A percentile compares a stretch with the other conserved stretches of the same genome.
These are phyloP conservation scores for Troides helena DNA, from an alignment of 2,888 invertebrate species.

Conservation along the genomic window DNA sequence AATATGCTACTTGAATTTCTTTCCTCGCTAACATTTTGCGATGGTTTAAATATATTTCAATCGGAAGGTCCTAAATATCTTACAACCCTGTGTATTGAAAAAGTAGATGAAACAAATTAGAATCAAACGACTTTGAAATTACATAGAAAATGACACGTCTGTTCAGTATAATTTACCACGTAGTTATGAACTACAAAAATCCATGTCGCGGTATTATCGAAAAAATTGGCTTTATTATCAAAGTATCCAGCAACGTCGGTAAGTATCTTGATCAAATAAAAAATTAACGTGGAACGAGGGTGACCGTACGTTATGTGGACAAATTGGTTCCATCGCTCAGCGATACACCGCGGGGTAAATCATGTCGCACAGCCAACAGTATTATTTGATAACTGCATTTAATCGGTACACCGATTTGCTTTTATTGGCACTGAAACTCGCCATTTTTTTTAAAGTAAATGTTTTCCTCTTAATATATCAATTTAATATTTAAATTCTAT, in stretches of 20 bases:
- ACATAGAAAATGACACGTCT: slow-evolving; percentile 68
- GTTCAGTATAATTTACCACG: slow-evolving; percentile 61
- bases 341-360: slow-evolving; percentile 43
- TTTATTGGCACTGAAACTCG: slow-evolving; percentile 5
- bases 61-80: not conserved
- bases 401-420: slow-evolving; percentile 18
- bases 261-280: slow-evolving; percentile 75
- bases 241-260: slow-evolving; percentile 61
- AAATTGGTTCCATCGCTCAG: slow-evolving; percentile 68
- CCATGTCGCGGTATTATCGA: slow-evolving; percentile 63
- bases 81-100: slow-evolving; percentile 40
- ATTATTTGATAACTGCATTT: slow-evolving; percentile 31
- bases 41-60: too few relatives aligned
- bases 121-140: slow-evolving; percentile 68
- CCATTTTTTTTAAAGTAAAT: too few relatives aligned
- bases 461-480: too few relatives aligned
- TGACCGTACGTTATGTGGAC: slow-evolving; percentile 57
- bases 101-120: slow-evolving; percentile 68
- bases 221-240: slow-evolving; percentile 78
- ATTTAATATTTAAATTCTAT: too few relatives aligned
- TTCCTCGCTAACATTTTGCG: too few relatives aligned
- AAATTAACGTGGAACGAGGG: slow-evolving; percentile 65
- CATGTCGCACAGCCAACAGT: slow-evolving; percentile 35
- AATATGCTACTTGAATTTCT: too few relatives aligned
- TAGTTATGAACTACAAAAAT: slow-evolving; percentile 56